Evolutionary conservation across 2,113 vertebrate genomes (phyloP).

Genomic region (Hemicordylus capensis): DNA sequence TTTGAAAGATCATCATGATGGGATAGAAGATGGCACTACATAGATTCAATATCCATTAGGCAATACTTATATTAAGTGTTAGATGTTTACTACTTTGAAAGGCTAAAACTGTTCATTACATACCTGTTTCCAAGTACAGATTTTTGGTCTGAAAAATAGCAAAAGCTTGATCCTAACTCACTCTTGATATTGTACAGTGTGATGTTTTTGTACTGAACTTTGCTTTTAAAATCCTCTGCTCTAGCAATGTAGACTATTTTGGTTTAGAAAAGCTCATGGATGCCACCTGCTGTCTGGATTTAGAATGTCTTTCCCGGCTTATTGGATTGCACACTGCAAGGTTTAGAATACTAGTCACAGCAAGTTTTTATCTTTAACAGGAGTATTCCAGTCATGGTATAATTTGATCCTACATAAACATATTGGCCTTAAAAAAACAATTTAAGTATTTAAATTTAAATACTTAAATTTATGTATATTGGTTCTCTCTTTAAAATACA

Average conservation of each 20-base stretch:
- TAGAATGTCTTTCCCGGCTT: not conserved
- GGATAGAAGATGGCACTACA: not conserved
- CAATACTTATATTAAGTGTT: not conserved
- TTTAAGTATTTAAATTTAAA: not conserved
- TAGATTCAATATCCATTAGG: not conserved
- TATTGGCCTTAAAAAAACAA: not conserved
- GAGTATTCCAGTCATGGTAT: not conserved
- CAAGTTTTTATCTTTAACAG: not conserved
- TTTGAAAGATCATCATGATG: not conserved
- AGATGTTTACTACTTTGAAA: not conserved
- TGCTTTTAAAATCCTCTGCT: not conserved
- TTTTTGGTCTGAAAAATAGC: too few species aligned
- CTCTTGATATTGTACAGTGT: not conserved
- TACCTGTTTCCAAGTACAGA: not conserved
- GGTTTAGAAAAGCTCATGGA: slow-evolving; percentile 56
- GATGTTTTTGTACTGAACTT: not conserved
- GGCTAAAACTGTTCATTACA: not conserved
- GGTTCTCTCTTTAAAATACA: not conserved
- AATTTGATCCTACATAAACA: accelerated
- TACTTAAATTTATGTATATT: too few species aligned
- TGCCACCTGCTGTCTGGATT: slow-evolving; percentile 70
- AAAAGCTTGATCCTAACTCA: not conserved
- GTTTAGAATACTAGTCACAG: accelerated
- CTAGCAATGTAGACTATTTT: not conserved
- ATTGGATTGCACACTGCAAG: too few species aligned